Conservation (phyloP, 2,113 vertebrate species). For the Peromyscus maniculatus region DNA sequence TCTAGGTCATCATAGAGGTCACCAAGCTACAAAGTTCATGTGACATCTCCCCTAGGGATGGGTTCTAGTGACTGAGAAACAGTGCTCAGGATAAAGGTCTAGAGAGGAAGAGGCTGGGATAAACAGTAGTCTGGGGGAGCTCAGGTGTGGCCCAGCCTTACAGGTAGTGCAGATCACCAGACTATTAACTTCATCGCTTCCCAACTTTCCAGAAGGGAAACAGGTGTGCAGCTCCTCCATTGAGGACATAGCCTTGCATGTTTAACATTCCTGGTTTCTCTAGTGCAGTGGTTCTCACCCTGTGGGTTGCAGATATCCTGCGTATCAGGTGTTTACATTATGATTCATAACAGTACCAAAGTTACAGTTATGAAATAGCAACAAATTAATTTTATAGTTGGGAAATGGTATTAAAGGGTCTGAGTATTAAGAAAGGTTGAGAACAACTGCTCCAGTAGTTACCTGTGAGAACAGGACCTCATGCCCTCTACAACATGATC, state of each 20-base stretch:
- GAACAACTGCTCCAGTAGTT: not conserved
- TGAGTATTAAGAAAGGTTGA: not conserved
- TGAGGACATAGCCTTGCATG: not conserved
- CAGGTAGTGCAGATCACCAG: not conserved
- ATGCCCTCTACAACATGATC: not conserved
- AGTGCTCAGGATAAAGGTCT: not conserved
- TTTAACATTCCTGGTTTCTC: not conserved
- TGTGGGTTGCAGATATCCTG: not conserved
- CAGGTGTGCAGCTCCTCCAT: rapidly evolving
- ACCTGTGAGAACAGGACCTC: not conserved
- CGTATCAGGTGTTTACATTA: not conserved
- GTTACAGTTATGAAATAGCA: not conserved
- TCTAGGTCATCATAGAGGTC: not conserved
- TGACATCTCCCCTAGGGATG: not conserved
- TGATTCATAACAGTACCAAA: not conserved
- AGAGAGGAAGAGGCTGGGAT: not conserved
- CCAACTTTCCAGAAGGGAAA: not conserved
- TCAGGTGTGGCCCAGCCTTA: not conserved
- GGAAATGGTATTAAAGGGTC: not conserved
- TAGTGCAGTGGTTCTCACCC: not conserved
- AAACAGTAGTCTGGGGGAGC: not conserved
- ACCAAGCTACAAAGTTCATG: not conserved
- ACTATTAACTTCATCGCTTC: not conserved
- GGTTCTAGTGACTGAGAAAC: not conserved
- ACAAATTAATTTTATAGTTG: not conserved